phyloP scores from a whole-genome alignment of 2,797 vertebrate genomes.

The Myotis findleyi region DNA sequence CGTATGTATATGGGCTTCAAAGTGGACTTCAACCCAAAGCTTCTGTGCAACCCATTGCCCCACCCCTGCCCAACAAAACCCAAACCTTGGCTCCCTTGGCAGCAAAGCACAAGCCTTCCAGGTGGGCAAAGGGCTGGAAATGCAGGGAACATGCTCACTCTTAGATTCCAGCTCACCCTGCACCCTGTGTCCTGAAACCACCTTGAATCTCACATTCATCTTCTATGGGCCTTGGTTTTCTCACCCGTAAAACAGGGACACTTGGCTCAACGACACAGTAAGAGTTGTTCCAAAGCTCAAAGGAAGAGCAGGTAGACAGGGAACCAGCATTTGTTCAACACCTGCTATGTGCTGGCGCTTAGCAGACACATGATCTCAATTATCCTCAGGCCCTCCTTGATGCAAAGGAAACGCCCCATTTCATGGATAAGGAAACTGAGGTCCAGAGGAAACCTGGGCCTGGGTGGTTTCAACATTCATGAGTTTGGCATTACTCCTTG shows the following conservation, averaged over 20 bases:
- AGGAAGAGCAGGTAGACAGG: neutral
- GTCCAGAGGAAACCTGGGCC: too few species aligned
- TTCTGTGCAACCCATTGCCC: too few species aligned
- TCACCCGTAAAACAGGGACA: neutral
- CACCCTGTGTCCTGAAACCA: neutral
- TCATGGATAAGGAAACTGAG: neutral
- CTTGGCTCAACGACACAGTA: neutral
- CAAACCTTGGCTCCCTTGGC: neutral
- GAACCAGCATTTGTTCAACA: neutral
- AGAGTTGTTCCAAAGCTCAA: neutral
- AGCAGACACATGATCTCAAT: neutral
- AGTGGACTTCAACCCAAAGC: neutral
- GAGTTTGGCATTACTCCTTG: neutral
- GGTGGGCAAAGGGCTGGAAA: rapidly evolving
- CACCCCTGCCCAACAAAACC: neutral
- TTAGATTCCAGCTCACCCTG: neutral
- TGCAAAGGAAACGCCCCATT: neutral
- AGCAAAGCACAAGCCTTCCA: neutral
- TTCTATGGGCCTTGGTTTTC: neutral
- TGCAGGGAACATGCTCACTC: neutral
- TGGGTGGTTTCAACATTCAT: neutral
- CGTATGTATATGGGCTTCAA: neutral
- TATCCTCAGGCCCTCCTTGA: neutral
- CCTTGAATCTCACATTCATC: neutral
- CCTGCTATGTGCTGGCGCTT: rapidly evolving